These are phyloP conservation scores for Alosa sapidissima DNA, from an alignment of 2,797 vertebrate genomes.

Conservation along the genomic window DNA sequence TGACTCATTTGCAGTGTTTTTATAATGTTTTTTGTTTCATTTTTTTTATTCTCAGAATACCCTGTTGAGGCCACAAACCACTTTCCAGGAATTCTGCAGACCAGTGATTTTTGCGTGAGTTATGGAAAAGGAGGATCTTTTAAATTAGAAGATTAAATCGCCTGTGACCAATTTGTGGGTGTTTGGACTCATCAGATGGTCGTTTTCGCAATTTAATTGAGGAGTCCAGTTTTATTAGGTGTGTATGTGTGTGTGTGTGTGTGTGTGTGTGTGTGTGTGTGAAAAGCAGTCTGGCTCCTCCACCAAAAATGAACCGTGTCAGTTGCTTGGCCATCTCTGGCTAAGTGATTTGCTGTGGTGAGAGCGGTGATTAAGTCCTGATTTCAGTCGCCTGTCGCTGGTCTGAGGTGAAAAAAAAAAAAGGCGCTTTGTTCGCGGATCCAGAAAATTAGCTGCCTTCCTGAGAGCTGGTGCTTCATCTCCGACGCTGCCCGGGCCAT, in stretches of 20 bases:
- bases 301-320: not conserved
- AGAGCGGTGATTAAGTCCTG: not conserved
- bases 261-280: not conserved
- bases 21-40: not conserved
- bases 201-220: not conserved
- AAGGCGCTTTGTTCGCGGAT: not conserved
- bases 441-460: not conserved
- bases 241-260: not conserved
- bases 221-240: not conserved
- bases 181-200: not conserved
- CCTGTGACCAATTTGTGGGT: slow-evolving; percentile 13
- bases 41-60: not conserved
- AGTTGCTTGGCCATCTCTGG: not conserved
- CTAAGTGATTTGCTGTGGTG: not conserved
- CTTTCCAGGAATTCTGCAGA: not conserved
- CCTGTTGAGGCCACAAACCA: not conserved
- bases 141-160: not conserved
- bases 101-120: not conserved
- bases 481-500: no score
- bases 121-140: not conserved
- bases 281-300: not conserved
- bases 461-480: not conserved
- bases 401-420: not conserved
- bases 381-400: not conserved
- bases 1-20: not conserved